Evolutionary conservation across 2,113 vertebrate species (phyloP), one percentile per base, ranked within the genome.

Genomic region (Prionailurus bengalensis): DNA sequence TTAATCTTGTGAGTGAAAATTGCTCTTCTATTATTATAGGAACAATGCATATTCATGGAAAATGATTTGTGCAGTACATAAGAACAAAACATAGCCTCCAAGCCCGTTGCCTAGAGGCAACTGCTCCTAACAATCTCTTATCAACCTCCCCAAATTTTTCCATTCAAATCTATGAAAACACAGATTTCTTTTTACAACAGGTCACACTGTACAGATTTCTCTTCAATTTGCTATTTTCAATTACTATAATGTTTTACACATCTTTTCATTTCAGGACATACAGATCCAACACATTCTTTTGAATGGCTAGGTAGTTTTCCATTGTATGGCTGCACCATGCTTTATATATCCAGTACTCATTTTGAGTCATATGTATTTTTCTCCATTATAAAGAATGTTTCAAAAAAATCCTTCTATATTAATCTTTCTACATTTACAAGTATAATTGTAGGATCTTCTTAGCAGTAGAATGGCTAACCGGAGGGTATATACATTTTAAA

Each of bases 381-480:
- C 48, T 83, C 33, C 53, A 5, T 84, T 92, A 81, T 53, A 83
- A 87, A 65, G 36, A 93, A 71, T 71, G 25, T 65, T 48, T 11
- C 29, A 71, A 29, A 76, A 71, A 83, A 19, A 79, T 79, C 42
- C 23, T 79, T 95, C 27, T 68, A 71, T 70, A 82, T 83, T 71
- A 93, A 73, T 88, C 51, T 83, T 90, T 93, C 45, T 33, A 87
- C 53, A 87, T 55, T 85, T 93, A 66, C 19, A 82, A 78, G 45
- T n/a, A 51, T 86, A 91, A 96, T 23, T 96, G 13, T 93, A 68
- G 17, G 11, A 51, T 48, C 94, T 23, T 78, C 63, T 87, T 86
- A 78, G 66, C 33, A 68, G 70, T 29, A 45, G 33, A n/a, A 83
- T 74, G 66, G 25, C 39, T 92, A 86, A 81, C 25, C 51, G 39